phyloP scores from a whole-genome alignment of 1,140 invertebrate genomes.

The Zaprionus ghesquierei region DNA sequence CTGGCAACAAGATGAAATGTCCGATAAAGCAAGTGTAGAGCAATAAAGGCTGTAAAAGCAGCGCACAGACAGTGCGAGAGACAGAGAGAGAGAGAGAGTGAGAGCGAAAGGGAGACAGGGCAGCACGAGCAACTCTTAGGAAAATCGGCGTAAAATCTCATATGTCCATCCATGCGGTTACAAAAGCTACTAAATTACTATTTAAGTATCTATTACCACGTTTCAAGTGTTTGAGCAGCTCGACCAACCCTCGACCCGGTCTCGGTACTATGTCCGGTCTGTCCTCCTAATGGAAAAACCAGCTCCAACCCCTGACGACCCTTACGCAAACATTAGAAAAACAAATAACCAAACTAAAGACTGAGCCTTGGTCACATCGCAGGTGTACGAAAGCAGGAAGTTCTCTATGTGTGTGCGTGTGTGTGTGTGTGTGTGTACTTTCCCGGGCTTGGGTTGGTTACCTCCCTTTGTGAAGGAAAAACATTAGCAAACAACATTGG shows the following conservation, averaged over 20 bases:
- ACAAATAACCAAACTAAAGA: conserved; percentile 56
- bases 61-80: conserved; percentile 10
- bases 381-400: conserved; percentile 29
- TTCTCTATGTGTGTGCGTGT: conserved; percentile 11
- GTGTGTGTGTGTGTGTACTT: conserved; percentile 3
- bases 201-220: conserved; percentile 77
- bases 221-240: conserved; percentile 60
- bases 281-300: conserved; percentile 54
- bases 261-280: background rate
- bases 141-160: conserved; percentile 77
- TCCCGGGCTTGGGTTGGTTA: background rate
- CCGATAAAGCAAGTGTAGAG: conserved; percentile 61
- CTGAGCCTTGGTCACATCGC: conserved; percentile 27
- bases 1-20: conserved; percentile 60
- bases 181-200: conserved; percentile 77
- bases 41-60: conserved; percentile 58
- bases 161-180: conserved; percentile 75
- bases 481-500: conserved; percentile 62
- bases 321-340: conserved; percentile 50
- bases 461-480: conserved; percentile 40
- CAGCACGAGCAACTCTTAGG: conserved; percentile 30
- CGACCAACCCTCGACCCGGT: background rate
- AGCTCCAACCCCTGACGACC: conserved; percentile 36
- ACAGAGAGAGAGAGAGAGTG: conserved; percentile 7
- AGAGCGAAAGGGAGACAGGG: background rate